These are phyloP conservation scores for Hydraecia micacea DNA, from an alignment of 2,888 invertebrate genomes.

Conservation along the genomic window DNA sequence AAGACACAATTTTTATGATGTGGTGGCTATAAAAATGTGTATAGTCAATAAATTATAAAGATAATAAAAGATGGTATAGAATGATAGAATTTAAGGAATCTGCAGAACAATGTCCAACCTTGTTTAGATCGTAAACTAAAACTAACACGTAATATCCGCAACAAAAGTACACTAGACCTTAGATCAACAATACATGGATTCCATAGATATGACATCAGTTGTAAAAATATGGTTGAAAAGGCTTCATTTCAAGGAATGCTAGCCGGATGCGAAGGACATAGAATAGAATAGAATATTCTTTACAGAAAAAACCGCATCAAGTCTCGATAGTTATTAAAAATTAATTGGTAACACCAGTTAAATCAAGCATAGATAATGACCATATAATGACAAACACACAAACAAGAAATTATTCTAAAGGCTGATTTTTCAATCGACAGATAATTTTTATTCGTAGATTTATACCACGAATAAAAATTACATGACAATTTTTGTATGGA, in stretches of 20 bases:
- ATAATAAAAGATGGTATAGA: constrained; percentile 77
- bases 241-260: constrained; percentile 31
- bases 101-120: constrained; percentile 71
- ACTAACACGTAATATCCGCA: constrained; percentile 65
- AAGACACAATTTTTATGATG: constrained; percentile 75
- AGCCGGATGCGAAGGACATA: constrained; percentile 13
- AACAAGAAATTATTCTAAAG: not conserved
- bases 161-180: constrained; percentile 57
- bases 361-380: not conserved
- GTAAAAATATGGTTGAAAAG: constrained; percentile 40
- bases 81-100: constrained; percentile 73
- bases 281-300: no score
- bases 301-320: not conserved
- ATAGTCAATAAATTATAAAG: constrained; percentile 79
- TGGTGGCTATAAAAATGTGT: constrained; percentile 73
- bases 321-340: not conserved
- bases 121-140: constrained; percentile 74
- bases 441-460: no score
- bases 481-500: no score
- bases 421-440: no score
- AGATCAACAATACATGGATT: constrained; percentile 62
- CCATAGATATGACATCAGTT: constrained; percentile 66
- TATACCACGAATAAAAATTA: no score
- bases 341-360: not conserved
- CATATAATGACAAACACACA: not conserved